phyloP scores from a whole-genome alignment of 2,797 vertebrate genomes.

The Tenualosa ilisha region DNA sequence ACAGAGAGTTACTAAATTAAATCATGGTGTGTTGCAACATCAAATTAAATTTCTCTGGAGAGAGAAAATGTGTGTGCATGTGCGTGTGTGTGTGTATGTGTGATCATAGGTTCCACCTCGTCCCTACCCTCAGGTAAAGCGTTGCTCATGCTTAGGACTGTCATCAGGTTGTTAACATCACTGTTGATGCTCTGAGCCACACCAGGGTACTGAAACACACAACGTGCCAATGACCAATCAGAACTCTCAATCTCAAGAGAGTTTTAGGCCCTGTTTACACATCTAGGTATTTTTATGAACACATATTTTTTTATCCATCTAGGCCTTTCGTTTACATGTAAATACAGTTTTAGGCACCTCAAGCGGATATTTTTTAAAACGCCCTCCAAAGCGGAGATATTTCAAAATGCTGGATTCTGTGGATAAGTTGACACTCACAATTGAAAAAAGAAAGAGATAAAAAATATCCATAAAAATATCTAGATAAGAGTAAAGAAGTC shows the following conservation, averaged over 20 bases:
- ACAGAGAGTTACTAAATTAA: neutral
- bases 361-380: too few relatives aligned
- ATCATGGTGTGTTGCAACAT: neutral
- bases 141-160: conserved; percentile 94
- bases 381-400: too few relatives aligned
- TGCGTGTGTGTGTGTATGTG: neutral
- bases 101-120: neutral
- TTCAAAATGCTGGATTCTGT: too few relatives aligned
- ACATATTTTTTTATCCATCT: too few relatives aligned
- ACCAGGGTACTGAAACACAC: conserved; percentile 84
- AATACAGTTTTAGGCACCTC: too few relatives aligned
- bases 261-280: too few relatives aligned
- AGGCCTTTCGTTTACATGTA: too few relatives aligned
- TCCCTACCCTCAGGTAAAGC: conserved; percentile 90
- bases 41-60: neutral
- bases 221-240: neutral
- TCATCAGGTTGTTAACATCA: conserved; percentile 95
- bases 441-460: too few relatives aligned
- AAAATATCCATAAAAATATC: too few relatives aligned
- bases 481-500: too few relatives aligned
- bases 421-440: too few relatives aligned
- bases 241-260: neutral
- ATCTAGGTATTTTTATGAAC: too few relatives aligned
- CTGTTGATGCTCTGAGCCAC: conserved; percentile 97
- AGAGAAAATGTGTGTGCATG: neutral